These are phyloP conservation scores for Malurus cyaneus DNA, from an alignment of 2,113 vertebrate genomes.

Conservation along the genomic window DNA sequence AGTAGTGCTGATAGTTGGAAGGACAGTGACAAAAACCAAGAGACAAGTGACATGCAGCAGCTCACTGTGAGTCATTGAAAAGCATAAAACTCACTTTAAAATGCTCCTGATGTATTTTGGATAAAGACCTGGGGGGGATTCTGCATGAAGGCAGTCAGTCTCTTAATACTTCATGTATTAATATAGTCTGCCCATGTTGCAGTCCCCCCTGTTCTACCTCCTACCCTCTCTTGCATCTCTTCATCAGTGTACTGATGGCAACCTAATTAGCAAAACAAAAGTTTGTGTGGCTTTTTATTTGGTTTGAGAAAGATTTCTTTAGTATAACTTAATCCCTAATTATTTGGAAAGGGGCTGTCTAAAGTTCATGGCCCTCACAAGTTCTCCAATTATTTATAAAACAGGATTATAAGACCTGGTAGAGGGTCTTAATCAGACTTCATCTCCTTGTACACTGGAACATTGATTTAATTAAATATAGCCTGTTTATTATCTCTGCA, in stretches of 20 bases:
- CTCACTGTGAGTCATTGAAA: neutral
- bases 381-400: slow-evolving; percentile 23
- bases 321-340: neutral
- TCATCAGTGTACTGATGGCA: neutral
- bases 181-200: neutral
- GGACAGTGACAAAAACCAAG: neutral
- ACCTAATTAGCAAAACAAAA: neutral
- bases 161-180: neutral
- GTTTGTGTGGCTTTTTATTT: slow-evolving; percentile 19
- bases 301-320: slow-evolving; percentile 40
- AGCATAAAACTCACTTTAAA: neutral
- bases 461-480: neutral
- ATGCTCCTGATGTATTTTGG: neutral
- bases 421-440: neutral
- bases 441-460: neutral
- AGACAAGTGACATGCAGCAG: accelerated
- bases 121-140: neutral
- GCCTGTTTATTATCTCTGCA: neutral
- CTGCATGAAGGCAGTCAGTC: neutral
- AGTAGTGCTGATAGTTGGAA: neutral
- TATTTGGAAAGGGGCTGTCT: neutral
- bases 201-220: neutral
- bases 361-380: neutral
- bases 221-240: neutral
- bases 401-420: neutral